A percentile compares a stretch with the other conserved stretches of the same genome.
Conservation (phyloP, 2,888 invertebrate genomes). For the Ellobium chinense region DNA sequence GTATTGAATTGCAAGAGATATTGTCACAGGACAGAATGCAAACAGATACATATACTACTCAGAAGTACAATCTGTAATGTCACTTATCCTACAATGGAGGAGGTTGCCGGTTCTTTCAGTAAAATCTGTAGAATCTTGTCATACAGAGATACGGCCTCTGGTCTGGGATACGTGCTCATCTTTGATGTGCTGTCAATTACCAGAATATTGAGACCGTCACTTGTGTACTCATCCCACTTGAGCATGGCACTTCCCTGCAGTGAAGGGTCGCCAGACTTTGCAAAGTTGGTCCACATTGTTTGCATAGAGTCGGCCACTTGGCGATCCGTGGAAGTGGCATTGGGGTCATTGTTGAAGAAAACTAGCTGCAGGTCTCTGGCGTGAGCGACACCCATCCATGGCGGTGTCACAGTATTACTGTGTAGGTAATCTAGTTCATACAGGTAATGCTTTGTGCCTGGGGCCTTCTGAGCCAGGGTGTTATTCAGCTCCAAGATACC, state of each 20-base stretch:
- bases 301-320: background rate
- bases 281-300: constrained; percentile 38
- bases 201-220: background rate
- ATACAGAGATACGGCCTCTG: background rate
- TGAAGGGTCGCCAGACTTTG: constrained; percentile 21
- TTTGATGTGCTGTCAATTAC: background rate
- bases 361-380: background rate
- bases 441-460: background rate
- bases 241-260: background rate
- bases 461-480: background rate
- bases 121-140: background rate
- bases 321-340: background rate
- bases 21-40: too few species aligned
- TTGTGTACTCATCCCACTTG: background rate
- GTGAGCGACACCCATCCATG: constrained; percentile 17
- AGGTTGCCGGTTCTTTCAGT: too few species aligned
- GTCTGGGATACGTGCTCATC: background rate
- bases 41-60: too few species aligned
- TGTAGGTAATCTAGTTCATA: background rate
- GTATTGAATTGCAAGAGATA: too few species aligned
- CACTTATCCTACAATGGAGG: too few species aligned
- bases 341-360: background rate
- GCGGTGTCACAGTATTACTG: background rate
- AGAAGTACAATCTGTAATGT: too few species aligned
- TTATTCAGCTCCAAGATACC: background rate